Evolutionary conservation across 1,140 invertebrate species (phyloP).

Genomic region (Manduca sexta): DNA sequence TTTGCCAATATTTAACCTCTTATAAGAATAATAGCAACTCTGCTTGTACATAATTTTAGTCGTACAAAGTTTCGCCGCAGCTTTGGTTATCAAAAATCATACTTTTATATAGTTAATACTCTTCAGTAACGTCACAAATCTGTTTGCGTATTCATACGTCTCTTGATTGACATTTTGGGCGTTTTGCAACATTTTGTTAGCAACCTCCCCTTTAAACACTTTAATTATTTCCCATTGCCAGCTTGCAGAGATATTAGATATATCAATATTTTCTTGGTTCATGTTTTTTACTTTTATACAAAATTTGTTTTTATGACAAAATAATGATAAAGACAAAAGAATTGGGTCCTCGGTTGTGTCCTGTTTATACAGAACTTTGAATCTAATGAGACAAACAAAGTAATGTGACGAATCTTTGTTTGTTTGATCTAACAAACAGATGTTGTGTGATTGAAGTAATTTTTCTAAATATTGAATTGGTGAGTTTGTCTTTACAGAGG

Average conservation of each 20-base stretch:
- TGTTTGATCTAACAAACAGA: constrained; percentile 31
- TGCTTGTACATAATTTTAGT: too few species aligned
- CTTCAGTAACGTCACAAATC: constrained; percentile 39
- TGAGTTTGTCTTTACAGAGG: constrained; percentile 41
- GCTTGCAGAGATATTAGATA: constrained; percentile 35
- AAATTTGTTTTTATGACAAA: constrained; percentile 28
- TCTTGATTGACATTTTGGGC: constrained; percentile 31
- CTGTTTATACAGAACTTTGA: constrained; percentile 46
- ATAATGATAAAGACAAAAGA: constrained; percentile 35
- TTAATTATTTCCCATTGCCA: constrained; percentile 65
- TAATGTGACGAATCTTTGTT: constrained; percentile 7
- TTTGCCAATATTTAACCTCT: too few species aligned
- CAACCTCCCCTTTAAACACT: constrained; percentile 35
- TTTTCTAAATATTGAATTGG: constrained; percentile 47
- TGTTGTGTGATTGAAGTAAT: constrained; percentile 40
- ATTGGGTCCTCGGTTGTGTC: constrained; percentile 25
- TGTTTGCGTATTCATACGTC: constrained; percentile 21
- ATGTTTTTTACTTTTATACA: constrained; percentile 40
- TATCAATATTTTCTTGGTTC: constrained; percentile 25
- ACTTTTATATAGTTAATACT: constrained; percentile 24
- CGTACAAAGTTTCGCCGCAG: too few species aligned
- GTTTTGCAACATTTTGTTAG: constrained; percentile 31
- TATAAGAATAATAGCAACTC: too few species aligned
- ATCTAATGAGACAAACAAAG: constrained; percentile 42
- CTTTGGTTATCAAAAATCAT: neutral